A percentile compares a stretch with the other conserved stretches of the same genome.
These are phyloP conservation scores for Geopemphigus sp. DNA, from an alignment of 1,140 invertebrate genomes.

Conservation along the genomic window DNA sequence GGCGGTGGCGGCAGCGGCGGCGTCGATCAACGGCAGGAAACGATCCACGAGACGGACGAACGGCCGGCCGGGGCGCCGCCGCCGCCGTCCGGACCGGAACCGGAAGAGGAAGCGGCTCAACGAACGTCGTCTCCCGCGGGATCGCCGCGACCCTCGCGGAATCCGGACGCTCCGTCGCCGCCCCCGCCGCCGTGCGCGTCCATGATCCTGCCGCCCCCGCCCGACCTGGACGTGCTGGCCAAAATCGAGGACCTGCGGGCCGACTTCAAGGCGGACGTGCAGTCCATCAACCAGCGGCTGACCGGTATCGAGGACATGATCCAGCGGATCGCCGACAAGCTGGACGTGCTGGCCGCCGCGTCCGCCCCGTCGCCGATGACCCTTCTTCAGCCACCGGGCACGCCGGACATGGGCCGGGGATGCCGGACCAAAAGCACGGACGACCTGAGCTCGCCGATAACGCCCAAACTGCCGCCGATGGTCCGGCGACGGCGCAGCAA, in stretches of 20 bases:
- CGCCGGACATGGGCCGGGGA: not conserved
- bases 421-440: constrained; percentile 55
- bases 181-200: constrained; percentile 53
- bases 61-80: constrained; percentile 55
- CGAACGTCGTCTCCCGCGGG: too few species aligned
- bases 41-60: constrained; percentile 78
- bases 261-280: constrained; percentile 53
- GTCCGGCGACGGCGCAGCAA: constrained; percentile 69
- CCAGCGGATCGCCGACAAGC: constrained; percentile 52
- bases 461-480: constrained; percentile 65
- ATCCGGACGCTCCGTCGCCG: constrained; percentile 54
- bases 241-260: constrained; percentile 51
- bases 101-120: constrained; percentile 46
- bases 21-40: constrained; percentile 65
- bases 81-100: constrained; percentile 55
- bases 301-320: constrained; percentile 45
- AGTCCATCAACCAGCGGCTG: constrained; percentile 53
- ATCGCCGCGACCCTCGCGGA: constrained; percentile 52
- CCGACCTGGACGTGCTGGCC: constrained; percentile 27
- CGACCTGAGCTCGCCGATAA: constrained; percentile 57
- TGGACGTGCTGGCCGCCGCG: constrained; percentile 42
- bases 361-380: constrained; percentile 8
- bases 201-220: constrained; percentile 53
- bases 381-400: not conserved
- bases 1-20: too few species aligned